Evolutionary conservation across 2,888 invertebrate genomes (phyloP).

Genomic region (Eustalomyia histrio): DNA sequence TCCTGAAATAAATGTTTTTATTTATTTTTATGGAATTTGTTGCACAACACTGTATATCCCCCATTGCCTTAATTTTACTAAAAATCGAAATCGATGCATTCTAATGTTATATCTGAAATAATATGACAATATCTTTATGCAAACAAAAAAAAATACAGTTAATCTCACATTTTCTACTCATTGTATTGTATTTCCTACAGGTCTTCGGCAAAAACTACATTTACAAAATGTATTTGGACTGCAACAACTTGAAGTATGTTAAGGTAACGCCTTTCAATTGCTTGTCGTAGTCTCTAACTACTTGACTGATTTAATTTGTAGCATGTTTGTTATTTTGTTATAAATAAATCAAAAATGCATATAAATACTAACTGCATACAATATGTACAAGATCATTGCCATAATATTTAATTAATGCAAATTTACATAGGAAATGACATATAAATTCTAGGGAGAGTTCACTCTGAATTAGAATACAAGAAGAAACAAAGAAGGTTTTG

Average conservation of each 20-base stretch:
- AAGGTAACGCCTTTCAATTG: constrained; percentile 55
- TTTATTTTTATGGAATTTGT: no score
- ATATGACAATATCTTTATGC: no score
- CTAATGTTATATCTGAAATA: no score
- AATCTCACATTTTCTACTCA: no score
- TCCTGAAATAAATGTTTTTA: no score
- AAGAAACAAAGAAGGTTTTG: background rate
- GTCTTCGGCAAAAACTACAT: background rate
- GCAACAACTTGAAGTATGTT: constrained; percentile 47
- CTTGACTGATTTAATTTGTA: constrained; percentile 7
- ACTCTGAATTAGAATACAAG: constrained; percentile 20
- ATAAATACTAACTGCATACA: constrained; percentile 17
- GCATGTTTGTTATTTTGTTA: constrained; percentile 29
- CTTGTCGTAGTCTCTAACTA: constrained; percentile 7
- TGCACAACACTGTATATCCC: no score
- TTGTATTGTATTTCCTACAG: constrained; percentile 31
- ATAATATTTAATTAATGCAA: constrained; percentile 43
- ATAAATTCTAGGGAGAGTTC: constrained; percentile 30
- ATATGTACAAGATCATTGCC: constrained; percentile 63
- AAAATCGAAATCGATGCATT: no score
- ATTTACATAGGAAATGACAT: constrained; percentile 44
- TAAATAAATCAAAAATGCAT: constrained; percentile 54
- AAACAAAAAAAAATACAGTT: no score
- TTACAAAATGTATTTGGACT: constrained; percentile 10
- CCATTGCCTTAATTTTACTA: background rate